Evolutionary conservation across 92 coral and sea anemone genomes (phyloP).

Genomic region (Porites divaricata): DNA sequence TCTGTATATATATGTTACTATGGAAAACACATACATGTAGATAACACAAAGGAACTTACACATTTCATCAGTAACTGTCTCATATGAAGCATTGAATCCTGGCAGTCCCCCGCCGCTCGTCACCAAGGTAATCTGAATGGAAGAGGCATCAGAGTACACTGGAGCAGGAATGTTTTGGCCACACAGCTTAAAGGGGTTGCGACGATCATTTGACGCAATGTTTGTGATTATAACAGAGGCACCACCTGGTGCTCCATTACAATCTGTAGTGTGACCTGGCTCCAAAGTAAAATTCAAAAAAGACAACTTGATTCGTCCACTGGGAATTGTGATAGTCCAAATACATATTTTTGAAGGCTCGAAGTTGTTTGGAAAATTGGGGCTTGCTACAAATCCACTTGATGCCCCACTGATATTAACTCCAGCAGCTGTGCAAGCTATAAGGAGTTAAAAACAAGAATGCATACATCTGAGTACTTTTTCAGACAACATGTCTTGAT

Average conservation of each 20-base stretch:
- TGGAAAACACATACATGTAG: too few species aligned
- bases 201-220: background rate
- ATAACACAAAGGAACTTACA: background rate
- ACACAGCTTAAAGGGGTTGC: background rate
- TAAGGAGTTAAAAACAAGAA: too few species aligned
- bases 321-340: conserved; percentile 13
- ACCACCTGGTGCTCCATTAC: background rate
- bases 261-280: background rate
- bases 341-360: background rate
- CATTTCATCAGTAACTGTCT: conserved; percentile 1
- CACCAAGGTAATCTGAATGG: background rate
- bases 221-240: background rate
- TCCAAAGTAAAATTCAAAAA: background rate
- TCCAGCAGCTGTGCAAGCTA: conserved; percentile 3
- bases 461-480: too few species aligned
- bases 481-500: too few species aligned
- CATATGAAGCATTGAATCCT: conserved; percentile 20
- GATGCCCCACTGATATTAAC: background rate
- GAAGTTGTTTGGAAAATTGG: conserved; percentile 6
- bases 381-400: conserved; percentile 2
- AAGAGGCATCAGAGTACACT: background rate
- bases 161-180: conserved; percentile 6
- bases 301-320: conserved; percentile 4
- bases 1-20: too few species aligned
- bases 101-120: background rate